phyloP scores from a whole-genome alignment of 2,888 invertebrate species.

The Eupithecia exiguata region DNA sequence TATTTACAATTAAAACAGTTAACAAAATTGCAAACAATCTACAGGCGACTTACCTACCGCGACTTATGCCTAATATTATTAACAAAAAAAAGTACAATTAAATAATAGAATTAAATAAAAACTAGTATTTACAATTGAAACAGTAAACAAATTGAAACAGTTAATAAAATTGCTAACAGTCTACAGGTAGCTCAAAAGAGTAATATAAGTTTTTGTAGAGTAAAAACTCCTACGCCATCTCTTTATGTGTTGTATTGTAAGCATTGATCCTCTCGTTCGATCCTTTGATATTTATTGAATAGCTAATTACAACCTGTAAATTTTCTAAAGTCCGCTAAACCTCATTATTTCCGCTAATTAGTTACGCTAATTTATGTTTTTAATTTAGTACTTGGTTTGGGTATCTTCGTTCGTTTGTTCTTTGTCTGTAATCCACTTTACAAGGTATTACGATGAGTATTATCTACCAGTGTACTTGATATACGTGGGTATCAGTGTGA shows the following conservation, averaged over 20 bases:
- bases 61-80: no score
- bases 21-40: no score
- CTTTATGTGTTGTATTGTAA: not conserved
- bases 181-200: no score
- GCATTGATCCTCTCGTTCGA: not conserved
- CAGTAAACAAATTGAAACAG: no score
- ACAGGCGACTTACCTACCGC: no score
- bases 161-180: no score
- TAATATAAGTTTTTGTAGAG: not conserved
- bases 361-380: slow-evolving; percentile 5
- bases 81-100: no score
- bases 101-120: no score
- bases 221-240: not conserved
- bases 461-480: not conserved
- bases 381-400: not conserved
- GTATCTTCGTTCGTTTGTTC: not conserved
- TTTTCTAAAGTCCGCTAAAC: slow-evolving; percentile 2
- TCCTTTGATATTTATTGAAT: slow-evolving; percentile 3
- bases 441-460: not conserved
- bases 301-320: not conserved
- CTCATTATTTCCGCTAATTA: slow-evolving; percentile 4
- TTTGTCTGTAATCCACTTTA: not conserved
- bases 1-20: no score
- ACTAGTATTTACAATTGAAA: no score
- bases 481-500: not conserved